Evolutionary conservation across 2,888 invertebrate genomes (phyloP), one percentile per base, ranked within the genome.

Genomic region (Neocrepidodera transversa): DNA sequence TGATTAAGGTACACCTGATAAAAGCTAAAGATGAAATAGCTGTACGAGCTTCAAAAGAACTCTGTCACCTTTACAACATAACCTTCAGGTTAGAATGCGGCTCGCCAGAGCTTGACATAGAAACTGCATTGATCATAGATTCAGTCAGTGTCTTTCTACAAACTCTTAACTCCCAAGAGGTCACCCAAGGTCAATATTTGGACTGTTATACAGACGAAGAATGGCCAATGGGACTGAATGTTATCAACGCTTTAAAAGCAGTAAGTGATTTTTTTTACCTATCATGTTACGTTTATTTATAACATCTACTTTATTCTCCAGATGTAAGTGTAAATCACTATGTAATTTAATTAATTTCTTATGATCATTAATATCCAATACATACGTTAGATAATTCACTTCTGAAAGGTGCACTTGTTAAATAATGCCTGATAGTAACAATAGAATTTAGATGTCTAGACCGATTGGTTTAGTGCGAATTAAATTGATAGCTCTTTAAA

Each of bases 61-160:
- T 72, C 2, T 70, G 60, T 36, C 32, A 28, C 30, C 32, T 60
- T 56, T 80, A 48, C 48, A 53, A 54, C 62, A 18, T 52, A 1
- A 56, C 60, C 8, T 60, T 56, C 20, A 60, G 47, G n/a, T 28
- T 48, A 2, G 56, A 60, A 36, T 60, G 60, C 11, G 56, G 56
- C 2, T 48, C 32, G 3, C 56, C 56, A 1, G 48, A 60, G 18
- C 6, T 60, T 13, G 53, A 56, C 30, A 49, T 90, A n/a, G 88
- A 90, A 75, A 86, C 91, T 62, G 94, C 93, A 8, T 81, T 96
- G 62, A 85, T 93, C 69, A 90, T 92, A 75, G 96, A 97, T 76
- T 90, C 93, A 0, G 90, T 95, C n/a, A 84, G 86, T 63, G 81
- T 95, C 67, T 90, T 94, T 76, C 88, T 90, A 2, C 83, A 86